Evolutionary conservation across 2,797 vertebrate genomes (phyloP), one percentile per base, ranked within the genome.

Genomic region (Intellagama lesueurii): DNA sequence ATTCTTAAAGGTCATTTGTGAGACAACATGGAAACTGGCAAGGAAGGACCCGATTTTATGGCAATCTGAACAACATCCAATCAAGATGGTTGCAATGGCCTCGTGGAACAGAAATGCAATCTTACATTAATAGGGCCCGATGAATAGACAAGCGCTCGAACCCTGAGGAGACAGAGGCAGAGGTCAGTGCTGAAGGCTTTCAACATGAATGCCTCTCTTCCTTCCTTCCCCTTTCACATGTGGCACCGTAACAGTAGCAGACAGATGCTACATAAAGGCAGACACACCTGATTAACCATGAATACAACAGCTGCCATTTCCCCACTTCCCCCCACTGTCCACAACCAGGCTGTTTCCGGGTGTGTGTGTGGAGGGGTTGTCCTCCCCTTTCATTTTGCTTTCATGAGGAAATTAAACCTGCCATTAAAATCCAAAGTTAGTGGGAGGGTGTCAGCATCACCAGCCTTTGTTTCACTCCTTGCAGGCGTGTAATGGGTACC

Each of bases 261-360:
- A 94, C 95, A 97, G 96, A 96, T 96, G 95, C 94, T 7, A 93
- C 94, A 96, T 94, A 96, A 96, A 96, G 94, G 92, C 92, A 95
- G 94, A 95, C 94, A 96, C 96, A 97, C 96, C 96, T 96, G 96
- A 97, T 97, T 96, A 97, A 95, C 94, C 95, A 94, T 92, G 95
- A 97, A 96, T 96, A 93, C 93, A 91, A 94, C 96, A 96, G 96
- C 95, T 96, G 96, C 91, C 87, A 87, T 87, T 93, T 91, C 92
- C 88, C 89, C 90, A 35, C 81, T 73, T 14, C 93, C 80, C 40
- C 73, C 94, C 68, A 26, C 77, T 40, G 81, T 91, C 90, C 92
- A 89, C 86, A 93, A 92, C 81, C 93, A 32, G 88, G 87, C 91
- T 87, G 88, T 87, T 93, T 92, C 92, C 86, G 85, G 91, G 91